Conservation (phyloP, 2,113 vertebrate species). For the Anarhynchus alexandrinus region DNA sequence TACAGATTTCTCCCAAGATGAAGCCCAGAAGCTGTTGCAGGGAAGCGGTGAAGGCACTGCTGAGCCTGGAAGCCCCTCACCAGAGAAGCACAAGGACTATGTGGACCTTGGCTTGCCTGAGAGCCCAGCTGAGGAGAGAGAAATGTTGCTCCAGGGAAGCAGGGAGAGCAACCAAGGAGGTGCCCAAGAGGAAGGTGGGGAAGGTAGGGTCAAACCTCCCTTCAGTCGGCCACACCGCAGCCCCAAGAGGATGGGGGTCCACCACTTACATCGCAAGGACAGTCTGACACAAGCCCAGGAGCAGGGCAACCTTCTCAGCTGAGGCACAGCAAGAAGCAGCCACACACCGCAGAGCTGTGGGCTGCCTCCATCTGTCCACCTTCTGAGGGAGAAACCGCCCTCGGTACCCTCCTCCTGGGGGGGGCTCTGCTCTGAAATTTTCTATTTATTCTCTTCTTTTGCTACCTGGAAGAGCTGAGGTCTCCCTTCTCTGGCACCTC, state of each 20-base stretch:
- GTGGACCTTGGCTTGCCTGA: conserved; percentile 69
- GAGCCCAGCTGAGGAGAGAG: conserved; percentile 79
- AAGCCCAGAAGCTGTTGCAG: conserved; percentile 75
- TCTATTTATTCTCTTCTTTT: conserved; percentile 53
- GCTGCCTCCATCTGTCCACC: background rate
- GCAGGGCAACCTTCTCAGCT: conserved; percentile 93
- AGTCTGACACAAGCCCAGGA: conserved; percentile 95
- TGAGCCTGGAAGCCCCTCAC: conserved; percentile 41
- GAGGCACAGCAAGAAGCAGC: conserved; percentile 39
- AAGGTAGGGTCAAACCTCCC: conserved; percentile 63
- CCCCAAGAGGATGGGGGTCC: conserved; percentile 96
- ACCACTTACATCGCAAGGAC: conserved; percentile 96
- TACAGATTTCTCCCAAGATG: conserved; percentile 74
- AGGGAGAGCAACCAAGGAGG: conserved; percentile 27
- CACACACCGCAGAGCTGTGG: background rate
- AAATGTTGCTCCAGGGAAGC: conserved; percentile 73
- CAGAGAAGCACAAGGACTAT: conserved; percentile 65
- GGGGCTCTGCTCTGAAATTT: conserved; percentile 2
- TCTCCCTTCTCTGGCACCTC: background rate
- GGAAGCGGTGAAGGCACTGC: conserved; percentile 24
- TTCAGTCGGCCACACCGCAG: conserved; percentile 83
- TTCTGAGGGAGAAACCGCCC: background rate
- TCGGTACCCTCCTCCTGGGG: background rate
- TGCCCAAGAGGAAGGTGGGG: conserved; percentile 26
- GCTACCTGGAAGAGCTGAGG: conserved; percentile 30